Conservation (phyloP, 2,888 invertebrate genomes). For the Caenorhabditis zanzibari region DNA sequence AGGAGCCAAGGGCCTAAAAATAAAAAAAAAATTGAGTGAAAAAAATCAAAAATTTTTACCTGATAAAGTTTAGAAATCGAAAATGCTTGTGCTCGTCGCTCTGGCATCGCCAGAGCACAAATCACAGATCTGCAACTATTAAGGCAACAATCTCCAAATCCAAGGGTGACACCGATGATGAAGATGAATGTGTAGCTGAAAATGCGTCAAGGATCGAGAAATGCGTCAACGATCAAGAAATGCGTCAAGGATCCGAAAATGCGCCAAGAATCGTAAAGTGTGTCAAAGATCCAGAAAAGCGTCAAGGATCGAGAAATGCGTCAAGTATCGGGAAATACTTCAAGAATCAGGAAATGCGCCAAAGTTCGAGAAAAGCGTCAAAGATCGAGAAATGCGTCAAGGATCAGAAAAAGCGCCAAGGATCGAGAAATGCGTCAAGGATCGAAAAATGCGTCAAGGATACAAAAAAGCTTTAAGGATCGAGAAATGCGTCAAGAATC, state of each 20-base stretch:
- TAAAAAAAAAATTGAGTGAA: neutral
- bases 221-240: neutral
- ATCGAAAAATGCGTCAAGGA: neutral
- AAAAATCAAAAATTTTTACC: conserved; percentile 36
- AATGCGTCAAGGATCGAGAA: neutral
- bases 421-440: too few species aligned
- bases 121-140: conserved; percentile 70
- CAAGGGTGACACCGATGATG: conserved; percentile 61
- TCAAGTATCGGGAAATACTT: too few species aligned
- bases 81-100: conserved; percentile 68
- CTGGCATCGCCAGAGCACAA: conserved; percentile 70
- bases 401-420: neutral
- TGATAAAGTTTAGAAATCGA: conserved; percentile 75
- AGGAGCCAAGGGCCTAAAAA: conserved; percentile 52
- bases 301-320: neutral
- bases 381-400: too few species aligned
- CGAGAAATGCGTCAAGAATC: neutral
- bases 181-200: conserved; percentile 63
- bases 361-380: too few species aligned
- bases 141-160: conserved; percentile 69
- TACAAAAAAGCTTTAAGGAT: too few species aligned
- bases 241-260: neutral
- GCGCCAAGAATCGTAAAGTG: neutral
- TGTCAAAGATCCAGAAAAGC: neutral
- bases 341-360: too few species aligned